Evolutionary conservation across 2,113 vertebrate genomes (phyloP).

Genomic region (Clinocottus analis): DNA sequence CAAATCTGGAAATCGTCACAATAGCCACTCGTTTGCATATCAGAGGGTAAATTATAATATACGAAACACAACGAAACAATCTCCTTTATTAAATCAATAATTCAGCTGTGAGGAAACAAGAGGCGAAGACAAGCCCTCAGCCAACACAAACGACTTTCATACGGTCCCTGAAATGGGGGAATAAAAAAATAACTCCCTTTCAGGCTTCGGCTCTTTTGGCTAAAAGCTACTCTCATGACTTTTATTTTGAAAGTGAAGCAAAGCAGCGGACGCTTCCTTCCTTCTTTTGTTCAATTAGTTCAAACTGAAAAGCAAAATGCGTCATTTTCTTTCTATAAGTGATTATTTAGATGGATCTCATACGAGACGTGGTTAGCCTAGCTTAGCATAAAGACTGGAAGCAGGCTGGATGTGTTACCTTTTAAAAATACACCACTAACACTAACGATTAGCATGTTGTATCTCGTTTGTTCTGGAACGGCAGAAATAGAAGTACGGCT

Average conservation of each 20-base stretch:
- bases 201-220: background rate
- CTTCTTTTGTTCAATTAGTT: background rate
- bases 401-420: background rate
- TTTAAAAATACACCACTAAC: too few relatives aligned
- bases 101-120: too few relatives aligned
- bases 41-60: background rate
- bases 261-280: background rate
- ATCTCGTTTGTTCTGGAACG: background rate
- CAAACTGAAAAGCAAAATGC: background rate
- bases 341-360: background rate
- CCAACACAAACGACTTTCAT: background rate
- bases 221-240: background rate
- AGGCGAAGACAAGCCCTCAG: too few relatives aligned
- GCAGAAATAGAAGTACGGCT: too few relatives aligned
- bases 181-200: background rate
- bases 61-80: background rate
- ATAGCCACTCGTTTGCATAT: background rate
- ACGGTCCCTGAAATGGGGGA: background rate
- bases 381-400: background rate
- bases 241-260: conserved; percentile 6
- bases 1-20: background rate
- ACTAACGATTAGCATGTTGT: background rate
- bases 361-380: conserved; percentile 3
- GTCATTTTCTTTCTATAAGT: too few relatives aligned
- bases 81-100: background rate